Base-by-base conservation (phyloP, 2,888 invertebrate genomes). In the Mongoloraphidia duomilia region DNA sequence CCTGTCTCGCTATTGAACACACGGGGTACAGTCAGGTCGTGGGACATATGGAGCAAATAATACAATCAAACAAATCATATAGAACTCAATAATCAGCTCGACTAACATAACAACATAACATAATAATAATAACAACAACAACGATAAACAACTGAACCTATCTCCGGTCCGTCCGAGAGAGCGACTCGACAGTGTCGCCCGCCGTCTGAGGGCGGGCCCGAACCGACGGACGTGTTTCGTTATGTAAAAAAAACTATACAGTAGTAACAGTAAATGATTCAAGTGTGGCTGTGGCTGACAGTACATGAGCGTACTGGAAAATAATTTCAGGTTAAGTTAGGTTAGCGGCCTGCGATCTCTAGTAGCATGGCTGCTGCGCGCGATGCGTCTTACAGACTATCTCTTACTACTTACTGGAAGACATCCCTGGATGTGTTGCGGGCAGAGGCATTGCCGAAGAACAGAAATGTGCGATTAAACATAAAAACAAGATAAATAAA, bases 1-100 rank as follows among this genome's bases (percentile, higher is more conserved):
- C 80, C 86, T 88, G 80, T 91, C 92, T 77, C 91, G 87, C 93
- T 93, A 84, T 76, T 66, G 69, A 80, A 80, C 77, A 81, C 77
- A 79, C 79, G 79, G 74, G 76, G 76, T 63, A 65, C 65, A 65
- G 67, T 67, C 74, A 76, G 77, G 77, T 79, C 78, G 77, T 76
- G 74, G 73, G 74, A 66, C 68, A 75, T 26, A 26, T 74, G 65
- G 69, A 66, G 67, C 70, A 69, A 76, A 76, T 69, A 65, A 68
- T 73, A 47, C 42, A 42, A 42, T 13, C 44, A 53, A 46, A 47
- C 37, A 44, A 46, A 46, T 48, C 34, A 49, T 47, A 47, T 44
- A 50, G 49, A 41, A 41, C 13, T 41, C 13, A 41, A 41, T 41
- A 14, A 41, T 26, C 26, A 26, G 26, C 26, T 26, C 26, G 26